Base-by-base conservation (phyloP, 2,797 vertebrate species). In the Salmo trutta region DNA sequence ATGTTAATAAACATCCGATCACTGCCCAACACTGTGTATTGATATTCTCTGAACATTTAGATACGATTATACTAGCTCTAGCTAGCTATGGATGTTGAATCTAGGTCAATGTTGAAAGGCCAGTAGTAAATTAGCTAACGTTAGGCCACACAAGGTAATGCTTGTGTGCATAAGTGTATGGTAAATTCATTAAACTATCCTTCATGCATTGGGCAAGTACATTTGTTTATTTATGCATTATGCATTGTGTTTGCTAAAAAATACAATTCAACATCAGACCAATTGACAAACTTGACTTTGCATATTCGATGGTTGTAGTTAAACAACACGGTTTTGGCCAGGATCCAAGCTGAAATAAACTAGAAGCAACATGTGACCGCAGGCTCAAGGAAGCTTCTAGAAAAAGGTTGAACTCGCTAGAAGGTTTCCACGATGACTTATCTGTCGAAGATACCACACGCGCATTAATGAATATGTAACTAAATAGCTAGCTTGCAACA, bases 301-400 rank as follows among this genome's bases (percentile, higher is more conserved):
- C 31, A 67, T 17, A 33, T 5, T 17, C 66, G 14, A 12, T 29
- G 12, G 15, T 67, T 67, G 16, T 33, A 31, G 10, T 17, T 14
- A 10, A 67, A 75, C 21, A 53, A 24, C 51, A 36, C 29, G 3
- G 47, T 51, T 51, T 69, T 66, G n/a, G 14, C 19, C 16, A 27
- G 15, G 52, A 62, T 71, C 36, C 17, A 71, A n/a, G 12, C 33
- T n/a, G 17, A 52, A 12, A 79, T 19, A 67, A 1, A 79, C 36
- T 29, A 21, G 33, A 76, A 73, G 36, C 31, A 74, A 74, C 72
- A 74, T 74, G 72, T 74, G 72, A 74, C 54, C 73, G 65, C 2
- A 17, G 14, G 21, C 65, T 67, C 14, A 67, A 71, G 72, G 72
- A 74, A 74, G 54, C 54, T 74, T 74, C 72, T 62, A 15, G 72